Evolutionary conservation across 2,888 invertebrate species (phyloP), one percentile per base, ranked within the genome.

Genomic region (Monochamus alternatus): DNA sequence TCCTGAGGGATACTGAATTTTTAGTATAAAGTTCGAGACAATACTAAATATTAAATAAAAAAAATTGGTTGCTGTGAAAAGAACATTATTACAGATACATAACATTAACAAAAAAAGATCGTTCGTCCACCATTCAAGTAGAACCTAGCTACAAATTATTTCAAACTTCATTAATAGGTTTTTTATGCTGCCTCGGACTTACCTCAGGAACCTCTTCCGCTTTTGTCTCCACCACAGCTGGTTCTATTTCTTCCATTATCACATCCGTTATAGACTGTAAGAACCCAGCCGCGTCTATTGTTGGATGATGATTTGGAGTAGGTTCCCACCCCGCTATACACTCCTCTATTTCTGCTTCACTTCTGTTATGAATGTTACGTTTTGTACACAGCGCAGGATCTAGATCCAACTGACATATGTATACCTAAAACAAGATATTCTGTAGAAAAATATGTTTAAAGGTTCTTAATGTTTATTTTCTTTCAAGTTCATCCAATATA

Each of bases 221-320:
- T 52, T 65, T 72, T 10, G 55, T 43, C 10, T 60, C 66, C 14
- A 14, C 31, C 86, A 90, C 91, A 86, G 91, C 91, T 65, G 89
- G 89, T 82, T 84, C 84, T 55, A 87, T 88, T 79, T 88, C 87
- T 80, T 96, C 96, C 96, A 96, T 96, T 86, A 95, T 94, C 73
- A 96, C 95, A 86, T 97, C 96, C 38, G 93, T 91, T 77, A 97
- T 96, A 82, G 94, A 95, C 89, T 98, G 97, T 71, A 98, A 91
- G 80, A 98, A 89, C 30, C 95, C 93, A 14, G 95, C 93, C 9
- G 97, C 92, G 87, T 98, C 97, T 78, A 98, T 88, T 80, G 93
- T 92, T 44, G 95, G 93, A 87, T 95, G 96, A 86, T 95, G 94
- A n/a, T 91, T 85, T 1, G 98, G 98, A 0, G 96, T 95, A 10